Percentiles rank a stretch among this genome's conserved stretches.
Evolutionary conservation across 2,113 vertebrate species (phyloP).

Genomic region (Pollimyrus isidori): DNA sequence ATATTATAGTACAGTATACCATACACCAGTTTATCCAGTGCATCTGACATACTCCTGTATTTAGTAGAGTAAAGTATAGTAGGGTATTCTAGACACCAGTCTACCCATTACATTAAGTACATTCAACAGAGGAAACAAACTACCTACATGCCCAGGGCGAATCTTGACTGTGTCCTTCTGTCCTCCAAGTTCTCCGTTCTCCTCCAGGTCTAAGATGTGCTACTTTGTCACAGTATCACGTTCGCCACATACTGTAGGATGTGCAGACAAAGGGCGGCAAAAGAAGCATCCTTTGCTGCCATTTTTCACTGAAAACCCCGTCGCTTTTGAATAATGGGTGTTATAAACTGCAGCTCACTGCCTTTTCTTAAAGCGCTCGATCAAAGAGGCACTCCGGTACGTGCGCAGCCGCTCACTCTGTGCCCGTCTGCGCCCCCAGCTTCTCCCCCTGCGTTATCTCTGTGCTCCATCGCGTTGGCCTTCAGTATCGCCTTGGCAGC

Average conservation of each 20-base stretch:
- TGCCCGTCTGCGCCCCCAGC: not conserved
- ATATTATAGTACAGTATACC: not conserved
- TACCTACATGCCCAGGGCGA: not conserved
- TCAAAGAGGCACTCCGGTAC: not conserved
- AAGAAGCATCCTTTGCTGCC: not conserved
- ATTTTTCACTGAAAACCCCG: not conserved
- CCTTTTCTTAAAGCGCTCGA: not conserved
- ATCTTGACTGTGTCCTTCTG: not conserved
- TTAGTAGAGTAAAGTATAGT: not conserved
- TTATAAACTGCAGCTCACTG: not conserved
- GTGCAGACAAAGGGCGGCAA: not conserved
- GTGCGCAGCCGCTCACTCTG: not conserved
- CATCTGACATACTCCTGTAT: not conserved
- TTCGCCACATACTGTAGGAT: not conserved
- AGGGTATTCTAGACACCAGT: not conserved
- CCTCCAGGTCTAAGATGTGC: not conserved
- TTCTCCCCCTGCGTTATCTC: not conserved
- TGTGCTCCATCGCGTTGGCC: not conserved
- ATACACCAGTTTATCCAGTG: not conserved
- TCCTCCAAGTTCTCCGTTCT: not conserved
- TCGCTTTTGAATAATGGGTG: not conserved
- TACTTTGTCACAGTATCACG: not conserved
- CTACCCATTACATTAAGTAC: not conserved
- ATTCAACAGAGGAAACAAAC: not conserved
- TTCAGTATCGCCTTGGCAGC: slow-evolving; percentile 16